phyloP scores from a whole-genome alignment of 2,888 invertebrate species.

The Coecobrya sp. region DNA sequence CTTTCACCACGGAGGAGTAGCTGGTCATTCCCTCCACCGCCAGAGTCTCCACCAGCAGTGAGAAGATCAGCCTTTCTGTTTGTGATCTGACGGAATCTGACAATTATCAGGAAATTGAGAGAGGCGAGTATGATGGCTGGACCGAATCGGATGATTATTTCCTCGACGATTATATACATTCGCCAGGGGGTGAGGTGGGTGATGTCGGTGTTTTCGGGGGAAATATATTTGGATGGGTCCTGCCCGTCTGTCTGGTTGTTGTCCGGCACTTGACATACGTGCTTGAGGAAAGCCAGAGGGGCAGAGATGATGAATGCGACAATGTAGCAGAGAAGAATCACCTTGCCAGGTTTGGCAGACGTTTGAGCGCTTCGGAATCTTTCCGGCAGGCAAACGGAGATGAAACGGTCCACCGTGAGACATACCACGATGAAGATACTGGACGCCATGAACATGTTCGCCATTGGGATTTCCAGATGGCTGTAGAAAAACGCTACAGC shows the following conservation, averaged over 20 bases:
- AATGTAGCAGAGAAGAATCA: conserved; percentile 88
- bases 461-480: conserved; percentile 88
- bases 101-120: conserved; percentile 88
- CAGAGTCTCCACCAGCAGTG: conserved; percentile 75
- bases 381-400: conserved; percentile 88
- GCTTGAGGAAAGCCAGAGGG: conserved; percentile 88
- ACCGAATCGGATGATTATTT: conserved; percentile 88
- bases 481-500: conserved; percentile 88
- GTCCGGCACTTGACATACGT: conserved; percentile 83
- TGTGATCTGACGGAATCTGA: conserved; percentile 88
- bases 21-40: conserved; percentile 70
- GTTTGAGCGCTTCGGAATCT: conserved; percentile 88
- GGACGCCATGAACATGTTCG: conserved; percentile 89
- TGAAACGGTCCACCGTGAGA: conserved; percentile 88
- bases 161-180: conserved; percentile 88
- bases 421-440: conserved; percentile 89
- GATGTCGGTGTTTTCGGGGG: conserved; percentile 87
- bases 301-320: conserved; percentile 88
- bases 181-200: conserved; percentile 87
- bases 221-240: conserved; percentile 83
- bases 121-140: conserved; percentile 88
- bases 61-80: conserved; percentile 87
- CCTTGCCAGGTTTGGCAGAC: conserved; percentile 87
- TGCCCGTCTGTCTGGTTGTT: too few species aligned
- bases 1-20: conserved; percentile 84